Evolutionary conservation across 2,113 vertebrate genomes (phyloP).

Genomic region (Gallinago paraguaiae): DNA sequence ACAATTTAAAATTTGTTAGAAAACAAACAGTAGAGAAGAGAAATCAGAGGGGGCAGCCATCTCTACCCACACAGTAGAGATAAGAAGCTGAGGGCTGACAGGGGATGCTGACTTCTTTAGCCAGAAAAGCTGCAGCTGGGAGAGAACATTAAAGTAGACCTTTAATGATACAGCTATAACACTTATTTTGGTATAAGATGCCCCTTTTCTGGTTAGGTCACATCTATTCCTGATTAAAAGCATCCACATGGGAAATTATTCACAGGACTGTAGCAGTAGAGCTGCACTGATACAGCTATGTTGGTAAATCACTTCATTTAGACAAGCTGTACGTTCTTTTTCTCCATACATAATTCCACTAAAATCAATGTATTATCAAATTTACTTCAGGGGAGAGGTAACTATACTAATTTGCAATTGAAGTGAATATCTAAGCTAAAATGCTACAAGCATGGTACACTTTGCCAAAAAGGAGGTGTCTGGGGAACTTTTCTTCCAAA

Average conservation of each 20-base stretch:
- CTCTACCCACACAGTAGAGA: neutral
- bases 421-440: neutral
- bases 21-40: neutral
- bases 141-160: neutral
- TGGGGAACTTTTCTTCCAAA: neutral
- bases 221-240: conserved; percentile 46
- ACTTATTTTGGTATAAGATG: neutral
- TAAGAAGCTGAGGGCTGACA: neutral
- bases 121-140: neutral
- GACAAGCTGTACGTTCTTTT: neutral
- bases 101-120: neutral
- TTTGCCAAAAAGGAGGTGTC: conserved; percentile 6
- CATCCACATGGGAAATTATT: conserved; percentile 30
- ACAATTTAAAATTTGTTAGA: neutral
- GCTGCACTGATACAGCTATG: neutral
- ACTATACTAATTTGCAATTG: neutral
- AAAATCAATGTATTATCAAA: conserved; percentile 25
- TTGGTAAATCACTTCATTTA: neutral
- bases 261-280: neutral
- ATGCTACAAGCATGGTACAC: neutral
- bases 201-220: conserved; percentile 15
- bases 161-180: neutral
- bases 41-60: neutral
- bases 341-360: neutral
- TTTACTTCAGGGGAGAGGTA: conserved; percentile 12